phyloP scores from a whole-genome alignment of 2,113 vertebrate genomes.

The Regulus satrapa region DNA sequence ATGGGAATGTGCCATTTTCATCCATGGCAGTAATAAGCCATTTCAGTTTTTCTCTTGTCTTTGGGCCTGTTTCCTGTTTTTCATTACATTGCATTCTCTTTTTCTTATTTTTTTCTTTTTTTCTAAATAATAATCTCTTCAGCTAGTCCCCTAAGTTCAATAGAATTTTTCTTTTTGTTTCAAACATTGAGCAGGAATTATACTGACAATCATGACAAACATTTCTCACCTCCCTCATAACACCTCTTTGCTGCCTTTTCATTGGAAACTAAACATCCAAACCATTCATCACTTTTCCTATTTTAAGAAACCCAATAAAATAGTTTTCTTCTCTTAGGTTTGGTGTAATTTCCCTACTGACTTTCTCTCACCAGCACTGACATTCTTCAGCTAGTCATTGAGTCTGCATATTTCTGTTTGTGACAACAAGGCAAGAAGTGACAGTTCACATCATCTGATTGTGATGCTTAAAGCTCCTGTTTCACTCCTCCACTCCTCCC shows the following conservation, averaged over 20 bases:
- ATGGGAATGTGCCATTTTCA: too few species aligned
- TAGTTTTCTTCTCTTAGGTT: background rate
- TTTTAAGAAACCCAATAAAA: background rate
- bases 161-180: background rate
- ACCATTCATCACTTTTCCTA: background rate
- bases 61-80: background rate
- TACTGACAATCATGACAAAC: background rate
- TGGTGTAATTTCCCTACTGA: background rate
- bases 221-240: background rate
- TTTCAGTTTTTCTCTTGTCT: background rate
- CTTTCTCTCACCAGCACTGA: background rate
- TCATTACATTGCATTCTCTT: fast-evolving
- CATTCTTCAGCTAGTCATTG: background rate
- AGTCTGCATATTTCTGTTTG: background rate
- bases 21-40: background rate
- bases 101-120: background rate
- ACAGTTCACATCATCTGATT: background rate
- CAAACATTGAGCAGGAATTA: background rate
- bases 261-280: background rate
- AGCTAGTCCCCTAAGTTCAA: background rate
- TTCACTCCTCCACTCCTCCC: background rate
- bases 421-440: background rate
- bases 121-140: background rate
- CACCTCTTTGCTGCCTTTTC: background rate
- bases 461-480: background rate